phyloP scores from a whole-genome alignment of 2,888 invertebrate genomes.

The Mesoligia furuncula region DNA sequence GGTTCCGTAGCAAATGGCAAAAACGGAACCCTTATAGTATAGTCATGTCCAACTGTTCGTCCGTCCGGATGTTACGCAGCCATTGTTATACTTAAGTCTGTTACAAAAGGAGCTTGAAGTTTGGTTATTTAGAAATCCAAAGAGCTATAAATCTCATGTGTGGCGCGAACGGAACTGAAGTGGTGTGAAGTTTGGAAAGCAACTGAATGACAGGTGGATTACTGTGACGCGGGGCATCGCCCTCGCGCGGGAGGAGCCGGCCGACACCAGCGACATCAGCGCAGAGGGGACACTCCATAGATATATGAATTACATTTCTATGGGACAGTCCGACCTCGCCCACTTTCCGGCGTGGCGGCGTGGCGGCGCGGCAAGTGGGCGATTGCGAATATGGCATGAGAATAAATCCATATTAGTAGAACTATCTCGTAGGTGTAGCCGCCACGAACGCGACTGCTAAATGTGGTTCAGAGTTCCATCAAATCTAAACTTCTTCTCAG shows the following conservation, averaged over 20 bases:
- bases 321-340: background rate
- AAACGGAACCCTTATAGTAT: background rate
- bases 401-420: too few relatives aligned
- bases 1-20: background rate
- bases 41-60: background rate
- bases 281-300: constrained; percentile 8
- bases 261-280: too few relatives aligned
- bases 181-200: constrained; percentile 20
- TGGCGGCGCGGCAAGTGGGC: too few relatives aligned
- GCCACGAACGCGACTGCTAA: too few relatives aligned
- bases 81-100: background rate
- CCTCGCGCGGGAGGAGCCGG: background rate
- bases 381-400: too few relatives aligned
- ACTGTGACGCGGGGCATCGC: background rate
- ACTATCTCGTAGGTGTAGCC: too few relatives aligned
- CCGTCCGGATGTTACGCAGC: background rate
- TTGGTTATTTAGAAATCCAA: background rate
- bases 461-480: too few relatives aligned
- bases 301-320: too few relatives aligned
- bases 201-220: constrained; percentile 13
- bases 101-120: background rate
- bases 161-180: background rate
- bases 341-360: too few relatives aligned
- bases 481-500: too few relatives aligned
- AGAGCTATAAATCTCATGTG: too few relatives aligned